Evolutionary conservation across 2,797 vertebrate species (phyloP).

Genomic region (Gymnocypris eckloni): DNA sequence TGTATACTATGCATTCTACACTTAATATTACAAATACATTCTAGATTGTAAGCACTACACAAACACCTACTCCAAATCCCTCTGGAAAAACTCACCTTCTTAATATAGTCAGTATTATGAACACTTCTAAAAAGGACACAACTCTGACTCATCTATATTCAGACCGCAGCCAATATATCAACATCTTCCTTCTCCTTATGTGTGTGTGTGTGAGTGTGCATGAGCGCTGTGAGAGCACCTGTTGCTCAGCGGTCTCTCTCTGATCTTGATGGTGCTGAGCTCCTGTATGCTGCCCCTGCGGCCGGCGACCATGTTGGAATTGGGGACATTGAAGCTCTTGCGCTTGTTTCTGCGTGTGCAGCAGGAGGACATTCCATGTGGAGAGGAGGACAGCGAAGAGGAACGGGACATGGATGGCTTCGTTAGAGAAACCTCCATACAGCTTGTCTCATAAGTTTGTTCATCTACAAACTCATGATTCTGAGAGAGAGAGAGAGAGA

Average conservation of each 20-base stretch:
- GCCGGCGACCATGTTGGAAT: slow-evolving; percentile 78
- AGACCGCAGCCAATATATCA: slow-evolving; percentile 3
- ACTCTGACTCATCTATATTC: slow-evolving; percentile 34
- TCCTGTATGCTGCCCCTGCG: slow-evolving; percentile 87
- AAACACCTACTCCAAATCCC: not conserved
- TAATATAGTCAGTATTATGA: slow-evolving; percentile 16
- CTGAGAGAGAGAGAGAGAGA: slow-evolving; percentile 69
- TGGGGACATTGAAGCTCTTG: slow-evolving; percentile 87
- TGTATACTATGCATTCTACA: not conserved
- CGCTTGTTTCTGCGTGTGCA: slow-evolving; percentile 87
- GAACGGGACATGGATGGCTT: slow-evolving; percentile 84
- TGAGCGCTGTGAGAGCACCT: slow-evolving; percentile 76
- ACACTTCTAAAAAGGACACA: slow-evolving; percentile 22
- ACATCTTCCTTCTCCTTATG: not conserved
- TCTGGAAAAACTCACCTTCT: not conserved
- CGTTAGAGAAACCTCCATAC: slow-evolving; percentile 84
- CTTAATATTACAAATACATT: not conserved
- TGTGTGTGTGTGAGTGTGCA: slow-evolving; percentile 6
- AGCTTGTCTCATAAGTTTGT: slow-evolving; percentile 85
- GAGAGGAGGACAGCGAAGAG: slow-evolving; percentile 86
- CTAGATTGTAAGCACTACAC: not conserved
- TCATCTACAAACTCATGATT: slow-evolving; percentile 95
- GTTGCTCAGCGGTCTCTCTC: slow-evolving; percentile 86
- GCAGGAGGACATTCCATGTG: slow-evolving; percentile 83
- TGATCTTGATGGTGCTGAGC: slow-evolving; percentile 93